Percentiles rank a stretch among this genome's conserved stretches.
Evolutionary conservation across 2,113 vertebrate genomes (phyloP).

Genomic region (Larimichthys crocea): DNA sequence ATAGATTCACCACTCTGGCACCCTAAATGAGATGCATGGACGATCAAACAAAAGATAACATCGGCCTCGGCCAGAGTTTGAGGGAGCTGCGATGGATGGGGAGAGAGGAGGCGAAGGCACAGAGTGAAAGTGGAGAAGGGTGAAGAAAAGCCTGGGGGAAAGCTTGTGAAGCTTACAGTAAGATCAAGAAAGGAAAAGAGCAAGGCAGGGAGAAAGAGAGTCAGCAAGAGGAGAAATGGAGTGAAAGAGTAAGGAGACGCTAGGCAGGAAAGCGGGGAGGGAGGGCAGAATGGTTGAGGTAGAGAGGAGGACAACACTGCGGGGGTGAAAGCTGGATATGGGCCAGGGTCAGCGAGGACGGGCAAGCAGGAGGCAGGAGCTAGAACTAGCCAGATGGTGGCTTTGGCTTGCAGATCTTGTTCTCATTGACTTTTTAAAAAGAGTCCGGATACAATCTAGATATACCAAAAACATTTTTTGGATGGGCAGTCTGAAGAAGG

Average conservation of each 20-base stretch:
- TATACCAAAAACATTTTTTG: no score
- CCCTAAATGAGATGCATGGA: constrained; percentile 61
- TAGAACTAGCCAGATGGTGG: constrained; percentile 34
- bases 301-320: constrained; percentile 72
- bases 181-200: constrained; percentile 41
- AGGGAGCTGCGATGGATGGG: constrained; percentile 43
- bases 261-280: constrained; percentile 42
- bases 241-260: constrained; percentile 28
- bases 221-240: constrained; percentile 38
- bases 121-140: constrained; percentile 27
- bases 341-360: constrained; percentile 67
- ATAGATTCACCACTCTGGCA: constrained; percentile 58
- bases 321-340: constrained; percentile 65
- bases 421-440: constrained; percentile 16
- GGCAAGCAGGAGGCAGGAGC: constrained; percentile 41
- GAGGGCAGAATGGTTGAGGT: constrained; percentile 55
- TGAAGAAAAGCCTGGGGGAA: constrained; percentile 22
- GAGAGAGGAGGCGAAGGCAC: constrained; percentile 16
- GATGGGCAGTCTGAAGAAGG: no score
- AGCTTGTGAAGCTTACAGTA: constrained; percentile 1
- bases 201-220: constrained; percentile 23
- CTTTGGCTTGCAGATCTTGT: constrained; percentile 25
- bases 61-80: constrained; percentile 35
- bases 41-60: constrained; percentile 70
- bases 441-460: no score